Percentiles rank a stretch among this genome's conserved stretches.
These are phyloP conservation scores for Dendrocincla tyrannina DNA, from an alignment of 2,797 vertebrate species.

Conservation along the genomic window DNA sequence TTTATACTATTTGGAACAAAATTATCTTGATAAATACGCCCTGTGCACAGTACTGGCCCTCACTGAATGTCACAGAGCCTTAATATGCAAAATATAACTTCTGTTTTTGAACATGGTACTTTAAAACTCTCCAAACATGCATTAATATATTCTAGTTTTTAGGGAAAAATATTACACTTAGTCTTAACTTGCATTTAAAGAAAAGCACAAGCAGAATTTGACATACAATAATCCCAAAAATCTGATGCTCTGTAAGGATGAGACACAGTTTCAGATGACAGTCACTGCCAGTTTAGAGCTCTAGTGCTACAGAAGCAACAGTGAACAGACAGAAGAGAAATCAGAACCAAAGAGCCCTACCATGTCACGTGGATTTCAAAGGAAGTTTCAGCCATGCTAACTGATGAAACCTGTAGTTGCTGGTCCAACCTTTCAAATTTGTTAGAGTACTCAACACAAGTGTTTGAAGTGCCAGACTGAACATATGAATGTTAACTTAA, in stretches of 20 bases:
- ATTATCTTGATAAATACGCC: slow-evolving; percentile 79
- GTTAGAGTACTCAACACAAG: slow-evolving; percentile 70
- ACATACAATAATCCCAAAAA: slow-evolving; percentile 66
- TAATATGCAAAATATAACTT: slow-evolving; percentile 82
- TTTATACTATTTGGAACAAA: slow-evolving; percentile 79
- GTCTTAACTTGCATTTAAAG: slow-evolving; percentile 66
- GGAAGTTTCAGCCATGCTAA: slow-evolving; percentile 71
- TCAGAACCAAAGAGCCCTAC: slow-evolving; percentile 5
- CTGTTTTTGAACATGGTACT: slow-evolving; percentile 72
- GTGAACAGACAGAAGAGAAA: slow-evolving; percentile 47
- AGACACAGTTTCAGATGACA: slow-evolving; percentile 67
- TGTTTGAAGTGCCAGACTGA: slow-evolving; percentile 74
- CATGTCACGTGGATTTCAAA: slow-evolving; percentile 49
- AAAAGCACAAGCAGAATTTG: slow-evolving; percentile 70
- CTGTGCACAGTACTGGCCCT: slow-evolving; percentile 73
- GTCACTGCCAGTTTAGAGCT: slow-evolving; percentile 64
- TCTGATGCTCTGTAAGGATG: slow-evolving; percentile 54
- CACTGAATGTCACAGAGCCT: slow-evolving; percentile 72
- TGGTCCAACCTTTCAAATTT: slow-evolving; percentile 67
- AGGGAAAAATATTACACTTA: slow-evolving; percentile 74
- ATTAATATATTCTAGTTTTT: slow-evolving; percentile 76
- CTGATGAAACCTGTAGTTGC: slow-evolving; percentile 56
- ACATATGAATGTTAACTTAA: slow-evolving; percentile 68
- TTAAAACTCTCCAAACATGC: slow-evolving; percentile 78
- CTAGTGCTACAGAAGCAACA: slow-evolving; percentile 65